A percentile compares a stretch with the other conserved stretches of the same genome.
These are phyloP conservation scores for Alectura lathami DNA, from an alignment of 2,113 vertebrate genomes.

Conservation along the genomic window DNA sequence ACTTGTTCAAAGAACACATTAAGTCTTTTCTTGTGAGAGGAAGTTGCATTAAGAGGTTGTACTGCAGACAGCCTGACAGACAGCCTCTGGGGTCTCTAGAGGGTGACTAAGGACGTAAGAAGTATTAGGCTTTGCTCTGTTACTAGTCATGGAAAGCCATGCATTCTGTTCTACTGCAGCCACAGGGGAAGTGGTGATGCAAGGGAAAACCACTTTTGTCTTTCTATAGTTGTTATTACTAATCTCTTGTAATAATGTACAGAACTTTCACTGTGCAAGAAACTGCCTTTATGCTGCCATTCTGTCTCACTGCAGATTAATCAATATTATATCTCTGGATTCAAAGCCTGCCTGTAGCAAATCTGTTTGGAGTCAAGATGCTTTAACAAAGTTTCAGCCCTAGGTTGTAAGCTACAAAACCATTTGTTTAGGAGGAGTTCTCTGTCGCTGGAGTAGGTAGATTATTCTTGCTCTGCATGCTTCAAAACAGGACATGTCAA, in stretches of 20 bases:
- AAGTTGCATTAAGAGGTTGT: slow-evolving; percentile 7
- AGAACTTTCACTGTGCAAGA: neutral
- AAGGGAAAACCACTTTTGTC: neutral
- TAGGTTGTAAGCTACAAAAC: neutral
- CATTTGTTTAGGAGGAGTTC: neutral
- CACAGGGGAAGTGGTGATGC: neutral
- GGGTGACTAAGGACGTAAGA: neutral
- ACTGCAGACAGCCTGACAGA: neutral
- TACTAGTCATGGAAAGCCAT: neutral
- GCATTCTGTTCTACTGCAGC: neutral
- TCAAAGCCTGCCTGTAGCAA: neutral
- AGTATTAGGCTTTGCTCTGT: neutral
- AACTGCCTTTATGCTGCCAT: neutral
- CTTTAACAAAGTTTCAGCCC: neutral
- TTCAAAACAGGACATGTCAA: neutral
- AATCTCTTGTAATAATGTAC: neutral
- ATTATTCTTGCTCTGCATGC: neutral
- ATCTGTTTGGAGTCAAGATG: neutral
- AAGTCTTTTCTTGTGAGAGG: slow-evolving; percentile 27
- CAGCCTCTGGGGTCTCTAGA: slow-evolving; percentile 9
- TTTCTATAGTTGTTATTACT: neutral
- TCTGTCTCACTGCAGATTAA: neutral
- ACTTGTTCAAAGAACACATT: slow-evolving; percentile 50
- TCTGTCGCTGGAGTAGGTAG: neutral
- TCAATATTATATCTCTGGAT: neutral